A percentile compares a stretch with the other conserved stretches of the same genome.
Conservation (phyloP, 2,113 vertebrate genomes). For the Uria lomvia region DNA sequence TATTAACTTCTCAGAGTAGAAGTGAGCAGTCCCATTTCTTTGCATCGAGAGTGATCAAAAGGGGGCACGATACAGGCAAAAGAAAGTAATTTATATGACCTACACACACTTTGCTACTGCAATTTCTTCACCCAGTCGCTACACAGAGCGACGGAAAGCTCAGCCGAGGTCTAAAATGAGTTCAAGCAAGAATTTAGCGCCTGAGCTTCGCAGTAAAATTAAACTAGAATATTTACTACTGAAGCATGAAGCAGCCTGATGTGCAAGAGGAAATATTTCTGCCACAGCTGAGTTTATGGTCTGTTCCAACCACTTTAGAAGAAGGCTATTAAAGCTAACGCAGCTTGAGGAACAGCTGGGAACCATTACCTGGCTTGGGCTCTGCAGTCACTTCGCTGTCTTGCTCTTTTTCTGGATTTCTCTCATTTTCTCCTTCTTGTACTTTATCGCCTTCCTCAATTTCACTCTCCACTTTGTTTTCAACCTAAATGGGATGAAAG, state of each 20-base stretch:
- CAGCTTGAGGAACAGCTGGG: background rate
- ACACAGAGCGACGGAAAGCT: background rate
- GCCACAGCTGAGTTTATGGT: background rate
- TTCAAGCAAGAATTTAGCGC: background rate
- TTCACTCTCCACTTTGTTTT: conserved; percentile 83
- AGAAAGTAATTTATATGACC: rapidly evolving
- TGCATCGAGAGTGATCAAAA: background rate
- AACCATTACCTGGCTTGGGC: conserved; percentile 69
- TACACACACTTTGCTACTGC: background rate
- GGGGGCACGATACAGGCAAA: rapidly evolving
- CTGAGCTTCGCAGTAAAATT: background rate
- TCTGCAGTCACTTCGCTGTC: conserved; percentile 63
- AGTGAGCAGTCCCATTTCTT: background rate
- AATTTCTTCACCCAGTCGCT: background rate
- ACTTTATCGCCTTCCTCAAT: conserved; percentile 79
- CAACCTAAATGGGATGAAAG: conserved; percentile 69
- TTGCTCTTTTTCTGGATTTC: conserved; percentile 69
- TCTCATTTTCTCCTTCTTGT: conserved; percentile 79
- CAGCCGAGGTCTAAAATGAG: background rate
- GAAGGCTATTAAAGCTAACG: background rate
- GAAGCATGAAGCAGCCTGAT: background rate
- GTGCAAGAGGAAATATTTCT: background rate
- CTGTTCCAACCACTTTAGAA: background rate
- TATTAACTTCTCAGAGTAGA: background rate
- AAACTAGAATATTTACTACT: background rate